Conservation (phyloP, 2,797 vertebrate genomes). For the Dipus sagitta region DNA sequence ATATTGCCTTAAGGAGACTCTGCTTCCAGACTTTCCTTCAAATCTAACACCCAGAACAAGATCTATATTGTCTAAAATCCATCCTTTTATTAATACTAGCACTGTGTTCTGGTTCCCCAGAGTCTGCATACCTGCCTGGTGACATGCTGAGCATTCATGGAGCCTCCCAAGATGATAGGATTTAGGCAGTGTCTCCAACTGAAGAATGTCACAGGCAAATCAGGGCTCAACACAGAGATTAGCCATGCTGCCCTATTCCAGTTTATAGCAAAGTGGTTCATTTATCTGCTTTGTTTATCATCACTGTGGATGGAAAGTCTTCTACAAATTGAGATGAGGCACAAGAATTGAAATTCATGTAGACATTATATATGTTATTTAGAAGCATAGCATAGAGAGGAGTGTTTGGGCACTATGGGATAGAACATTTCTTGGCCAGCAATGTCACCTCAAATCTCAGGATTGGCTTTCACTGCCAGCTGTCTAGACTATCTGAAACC, state of each 20-base stretch:
- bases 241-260: background rate
- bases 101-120: background rate
- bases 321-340: slow-evolving; percentile 33
- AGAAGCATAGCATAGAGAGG: slow-evolving; percentile 32
- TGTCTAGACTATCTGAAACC: background rate
- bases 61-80: background rate
- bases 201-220: background rate
- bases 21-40: background rate
- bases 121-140: background rate
- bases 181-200: background rate
- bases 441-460: slow-evolving; percentile 14
- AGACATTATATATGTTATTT: slow-evolving; percentile 57
- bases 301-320: slow-evolving; percentile 39
- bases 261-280: slow-evolving; percentile 46
- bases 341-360: slow-evolving; percentile 35
- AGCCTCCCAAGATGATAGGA: background rate
- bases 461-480: background rate
- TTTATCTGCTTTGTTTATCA: slow-evolving; percentile 52
- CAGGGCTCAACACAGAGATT: background rate
- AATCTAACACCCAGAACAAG: background rate
- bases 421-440: slow-evolving; percentile 31
- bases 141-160: background rate
- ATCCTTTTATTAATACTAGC: background rate
- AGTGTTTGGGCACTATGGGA: slow-evolving; percentile 22
- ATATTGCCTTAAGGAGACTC: slow-evolving; percentile 12